Evolutionary conservation across 1,140 invertebrate species (phyloP).

Genomic region (Diorhabda sublineata): DNA sequence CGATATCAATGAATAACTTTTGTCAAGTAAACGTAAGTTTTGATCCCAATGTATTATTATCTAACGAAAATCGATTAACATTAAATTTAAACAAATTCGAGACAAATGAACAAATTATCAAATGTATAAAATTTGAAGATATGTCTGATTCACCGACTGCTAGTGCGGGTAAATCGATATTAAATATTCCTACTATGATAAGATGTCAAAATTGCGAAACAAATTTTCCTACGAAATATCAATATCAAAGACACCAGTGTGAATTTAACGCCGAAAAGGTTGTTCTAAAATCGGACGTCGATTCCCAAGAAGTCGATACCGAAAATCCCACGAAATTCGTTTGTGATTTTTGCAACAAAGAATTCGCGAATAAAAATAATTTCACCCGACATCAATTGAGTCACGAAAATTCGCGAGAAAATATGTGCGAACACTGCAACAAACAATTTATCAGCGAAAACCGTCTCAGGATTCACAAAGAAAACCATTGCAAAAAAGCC

Average conservation of each 20-base stretch:
- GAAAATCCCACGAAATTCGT: slow-evolving; percentile 36
- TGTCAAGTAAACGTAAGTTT: slow-evolving; percentile 11
- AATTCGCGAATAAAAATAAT: slow-evolving; percentile 44
- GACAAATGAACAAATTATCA: neutral
- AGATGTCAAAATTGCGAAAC: slow-evolving; percentile 46
- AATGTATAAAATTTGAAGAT: slow-evolving; percentile 9
- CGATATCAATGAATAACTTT: neutral
- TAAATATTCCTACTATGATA: slow-evolving; percentile 37
- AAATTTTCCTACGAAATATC: slow-evolving; percentile 46
- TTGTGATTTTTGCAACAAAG: slow-evolving; percentile 42
- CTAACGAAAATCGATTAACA: slow-evolving; percentile 5
- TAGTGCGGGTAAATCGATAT: neutral
- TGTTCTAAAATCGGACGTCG: slow-evolving; percentile 38
- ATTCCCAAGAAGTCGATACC: slow-evolving; percentile 33
- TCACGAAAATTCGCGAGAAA: slow-evolving; percentile 38
- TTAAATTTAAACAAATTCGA: slow-evolving; percentile 7
- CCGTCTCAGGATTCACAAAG: slow-evolving; percentile 43
- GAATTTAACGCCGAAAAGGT: slow-evolving; percentile 45
- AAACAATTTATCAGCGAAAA: slow-evolving; percentile 46
- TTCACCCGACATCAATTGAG: slow-evolving; percentile 40
- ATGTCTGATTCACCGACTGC: neutral
- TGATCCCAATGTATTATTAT: neutral
- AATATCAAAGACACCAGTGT: slow-evolving; percentile 46
- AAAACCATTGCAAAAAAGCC: slow-evolving; percentile 47
- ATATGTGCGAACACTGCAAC: slow-evolving; percentile 43